Conservation (phyloP, 1,140 invertebrate species). For the Teleogryllus occipitalis region DNA sequence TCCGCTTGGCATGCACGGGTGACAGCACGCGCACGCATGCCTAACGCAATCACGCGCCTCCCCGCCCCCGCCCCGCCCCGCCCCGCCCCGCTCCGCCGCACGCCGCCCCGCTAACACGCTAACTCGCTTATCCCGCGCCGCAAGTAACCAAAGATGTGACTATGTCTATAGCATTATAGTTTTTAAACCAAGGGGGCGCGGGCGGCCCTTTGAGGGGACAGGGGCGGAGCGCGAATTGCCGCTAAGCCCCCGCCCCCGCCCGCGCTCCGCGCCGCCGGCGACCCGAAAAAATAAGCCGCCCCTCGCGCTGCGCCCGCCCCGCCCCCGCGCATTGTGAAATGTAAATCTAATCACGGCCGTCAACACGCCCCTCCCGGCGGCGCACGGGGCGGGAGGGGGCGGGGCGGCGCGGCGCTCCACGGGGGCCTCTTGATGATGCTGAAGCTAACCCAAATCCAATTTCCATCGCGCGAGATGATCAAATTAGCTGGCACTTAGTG, state of each 20-base stretch:
- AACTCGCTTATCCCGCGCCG: constrained; percentile 11
- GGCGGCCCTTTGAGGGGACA: background rate
- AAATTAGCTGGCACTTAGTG: constrained; percentile 39
- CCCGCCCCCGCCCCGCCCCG: too few species aligned
- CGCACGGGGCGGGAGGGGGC: background rate
- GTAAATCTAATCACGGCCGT: constrained; percentile 27
- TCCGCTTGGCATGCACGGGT: background rate
- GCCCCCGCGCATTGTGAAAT: constrained; percentile 21
- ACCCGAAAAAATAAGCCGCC: constrained; percentile 18
- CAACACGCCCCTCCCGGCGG: background rate
- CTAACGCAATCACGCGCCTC: background rate
- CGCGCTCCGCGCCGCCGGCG: constrained; percentile 7
- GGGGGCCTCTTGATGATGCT: constrained; percentile 13
- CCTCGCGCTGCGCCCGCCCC: background rate
- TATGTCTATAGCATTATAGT: constrained; percentile 2
- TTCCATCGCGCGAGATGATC: constrained; percentile 31
- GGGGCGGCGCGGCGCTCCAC: background rate
- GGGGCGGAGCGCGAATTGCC: too few species aligned
- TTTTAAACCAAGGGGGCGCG: background rate
- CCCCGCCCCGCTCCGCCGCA: background rate
- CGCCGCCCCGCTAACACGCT: constrained; percentile 12
- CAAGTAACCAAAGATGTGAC: background rate
- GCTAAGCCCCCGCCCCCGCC: background rate
- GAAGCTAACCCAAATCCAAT: constrained; percentile 25
- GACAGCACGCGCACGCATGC: background rate